Evolutionary conservation across 1,140 invertebrate genomes (phyloP).

Genomic region (Tetramorium simillimum): DNA sequence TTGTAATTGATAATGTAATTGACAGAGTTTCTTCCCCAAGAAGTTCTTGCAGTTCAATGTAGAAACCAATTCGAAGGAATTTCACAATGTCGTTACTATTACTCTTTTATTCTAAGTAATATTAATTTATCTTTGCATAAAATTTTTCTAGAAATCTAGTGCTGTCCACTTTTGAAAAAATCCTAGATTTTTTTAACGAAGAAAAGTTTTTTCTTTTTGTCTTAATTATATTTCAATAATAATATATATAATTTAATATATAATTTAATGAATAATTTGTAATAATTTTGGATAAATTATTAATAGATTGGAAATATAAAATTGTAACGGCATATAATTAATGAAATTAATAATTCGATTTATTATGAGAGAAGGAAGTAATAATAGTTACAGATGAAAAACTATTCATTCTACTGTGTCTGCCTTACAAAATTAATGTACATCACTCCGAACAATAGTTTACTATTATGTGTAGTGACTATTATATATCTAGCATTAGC

Average conservation of each 20-base stretch:
- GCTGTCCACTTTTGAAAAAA: not conserved
- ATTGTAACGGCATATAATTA: not conserved
- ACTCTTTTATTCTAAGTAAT: too few relatives aligned
- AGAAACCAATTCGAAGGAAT: too few relatives aligned
- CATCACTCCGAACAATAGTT: not conserved
- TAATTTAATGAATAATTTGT: not conserved
- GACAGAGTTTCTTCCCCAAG: too few relatives aligned
- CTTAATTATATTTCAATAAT: not conserved
- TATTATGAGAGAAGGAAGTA: not conserved
- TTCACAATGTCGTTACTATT: too few relatives aligned
- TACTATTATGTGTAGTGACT: not conserved
- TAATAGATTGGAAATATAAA: not conserved
- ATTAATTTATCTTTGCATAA: not conserved
- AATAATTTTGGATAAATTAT: not conserved
- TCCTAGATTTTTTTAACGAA: not conserved
- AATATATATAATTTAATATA: not conserved
- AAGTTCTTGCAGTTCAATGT: too few relatives aligned
- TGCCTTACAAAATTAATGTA: conserved; percentile 1
- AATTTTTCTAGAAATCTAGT: not conserved
- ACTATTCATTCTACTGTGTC: not conserved
- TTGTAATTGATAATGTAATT: not conserved
- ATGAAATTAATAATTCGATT: not conserved
- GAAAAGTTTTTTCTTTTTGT: not conserved
- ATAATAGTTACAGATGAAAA: not conserved
- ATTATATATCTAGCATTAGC: not conserved